Base-by-base conservation (phyloP, 2,888 invertebrate species). In the Epinotia bilunana region DNA sequence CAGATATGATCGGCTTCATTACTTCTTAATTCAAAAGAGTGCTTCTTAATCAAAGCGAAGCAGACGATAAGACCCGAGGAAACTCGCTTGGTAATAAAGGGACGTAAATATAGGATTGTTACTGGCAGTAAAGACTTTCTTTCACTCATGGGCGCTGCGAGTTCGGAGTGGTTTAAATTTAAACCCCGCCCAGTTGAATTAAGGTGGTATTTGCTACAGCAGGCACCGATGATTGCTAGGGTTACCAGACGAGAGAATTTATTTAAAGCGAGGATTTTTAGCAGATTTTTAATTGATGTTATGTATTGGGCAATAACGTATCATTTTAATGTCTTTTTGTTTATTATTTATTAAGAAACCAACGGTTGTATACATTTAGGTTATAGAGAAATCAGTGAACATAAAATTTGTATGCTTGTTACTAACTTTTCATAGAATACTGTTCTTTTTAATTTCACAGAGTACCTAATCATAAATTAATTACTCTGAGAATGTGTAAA, bases 41-140 rank as follows among this genome's bases (percentile, higher is more conserved):
- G 73, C 55, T 73, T 68, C 39, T 61, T 73, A 73, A 73, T 71
- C 70, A 71, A 71, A 71, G 70, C 49, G 53, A 62, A 74, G 74
- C 43, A 60, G 46, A 60, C 69, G 74, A 77, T 74, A 68, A 77
- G 74, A 74, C 65, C 11, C n/a, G 5, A 39, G 18, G 20, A 23
- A 20, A 64, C 46, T 23, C 2, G 9, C 16, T 61, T 39, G 13
- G 64, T 3, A 39, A 55, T 13, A 49, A 28, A 65, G n/a, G n/a
- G 49, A 6, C 3, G 23, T 65, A 28, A 53, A 16, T n/a, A 65
- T 28, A 49, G 3, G 11, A 49, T 4, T 18, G n/a, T 28, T 18
- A 67, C 18, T 20, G 57, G 57, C 18, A 28, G 55, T 23, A 33
- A 33, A 9, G 49, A 33, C 65, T 33, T 33, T 55, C n/a, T 33